Conservation (phyloP, 2,888 invertebrate species). For the Kuschelorhynchus macadamiae region DNA sequence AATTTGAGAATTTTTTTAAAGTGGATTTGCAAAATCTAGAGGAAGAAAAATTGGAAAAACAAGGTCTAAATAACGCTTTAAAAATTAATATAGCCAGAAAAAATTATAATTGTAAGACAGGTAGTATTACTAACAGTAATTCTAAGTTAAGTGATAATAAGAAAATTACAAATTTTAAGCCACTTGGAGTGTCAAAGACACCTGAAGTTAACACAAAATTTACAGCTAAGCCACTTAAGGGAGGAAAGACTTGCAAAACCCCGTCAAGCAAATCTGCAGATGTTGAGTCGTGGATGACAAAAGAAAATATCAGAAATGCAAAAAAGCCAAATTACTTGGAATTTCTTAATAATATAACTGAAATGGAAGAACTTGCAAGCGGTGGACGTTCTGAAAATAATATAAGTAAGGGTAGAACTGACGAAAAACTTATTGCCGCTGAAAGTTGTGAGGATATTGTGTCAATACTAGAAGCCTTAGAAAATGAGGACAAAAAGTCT, state of each 20-base stretch:
- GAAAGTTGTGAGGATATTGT: constrained; percentile 68
- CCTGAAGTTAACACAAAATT: constrained; percentile 26
- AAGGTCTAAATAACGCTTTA: constrained; percentile 26
- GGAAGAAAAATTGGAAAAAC: constrained; percentile 12
- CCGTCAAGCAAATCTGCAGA: constrained; percentile 48
- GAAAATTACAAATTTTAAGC: constrained; percentile 30
- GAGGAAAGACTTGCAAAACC: constrained; percentile 49
- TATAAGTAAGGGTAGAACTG: not conserved
- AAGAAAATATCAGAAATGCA: constrained; percentile 27
- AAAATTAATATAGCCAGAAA: constrained; percentile 28
- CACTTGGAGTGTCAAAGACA: not conserved
- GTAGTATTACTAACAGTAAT: not conserved
- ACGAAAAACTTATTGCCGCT: constrained; percentile 47
- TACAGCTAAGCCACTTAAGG: constrained; percentile 51
- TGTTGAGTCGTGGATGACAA: constrained; percentile 63
- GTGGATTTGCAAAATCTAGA: constrained; percentile 51
- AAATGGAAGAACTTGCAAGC: constrained; percentile 52
- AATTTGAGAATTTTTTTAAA: constrained; percentile 52
- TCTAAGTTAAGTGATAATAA: not conserved
- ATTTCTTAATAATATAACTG: constrained; percentile 59
- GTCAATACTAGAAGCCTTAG: constrained; percentile 68
- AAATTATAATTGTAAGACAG: not conserved
- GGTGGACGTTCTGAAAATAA: not conserved
- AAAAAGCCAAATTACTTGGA: constrained; percentile 60
- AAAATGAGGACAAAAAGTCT: constrained; percentile 68